phyloP scores from a whole-genome alignment of 1,140 invertebrate genomes.

The Heliconius himera region DNA sequence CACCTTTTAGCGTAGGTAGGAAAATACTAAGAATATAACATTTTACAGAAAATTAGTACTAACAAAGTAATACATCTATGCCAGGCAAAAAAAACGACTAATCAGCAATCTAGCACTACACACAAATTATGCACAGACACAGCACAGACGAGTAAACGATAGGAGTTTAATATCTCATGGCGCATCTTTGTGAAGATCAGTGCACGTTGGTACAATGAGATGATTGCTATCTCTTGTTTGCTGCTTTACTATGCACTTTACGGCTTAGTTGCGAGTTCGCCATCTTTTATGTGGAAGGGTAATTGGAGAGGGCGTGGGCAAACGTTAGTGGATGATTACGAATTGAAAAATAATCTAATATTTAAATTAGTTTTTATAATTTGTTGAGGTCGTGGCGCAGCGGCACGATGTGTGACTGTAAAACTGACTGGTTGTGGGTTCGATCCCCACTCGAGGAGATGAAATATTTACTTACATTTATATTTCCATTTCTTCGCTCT shows the following conservation, averaged over 20 bases:
- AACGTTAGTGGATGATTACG: too few species aligned
- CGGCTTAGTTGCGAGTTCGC: background rate
- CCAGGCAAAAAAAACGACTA: background rate
- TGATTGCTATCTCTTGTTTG: background rate
- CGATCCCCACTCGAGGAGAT: too few species aligned
- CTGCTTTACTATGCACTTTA: conserved; percentile 11
- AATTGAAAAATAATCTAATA: too few species aligned
- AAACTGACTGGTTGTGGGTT: too few species aligned
- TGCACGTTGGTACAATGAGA: background rate
- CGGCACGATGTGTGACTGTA: too few species aligned
- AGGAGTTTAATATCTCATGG: background rate
- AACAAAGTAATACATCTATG: too few species aligned
- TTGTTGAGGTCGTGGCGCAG: too few species aligned
- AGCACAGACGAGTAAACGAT: background rate
- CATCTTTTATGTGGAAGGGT: background rate
- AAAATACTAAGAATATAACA: too few species aligned
- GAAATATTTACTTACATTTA: too few species aligned
- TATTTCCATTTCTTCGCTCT: too few species aligned
- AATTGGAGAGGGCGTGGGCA: background rate
- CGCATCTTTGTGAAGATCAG: background rate
- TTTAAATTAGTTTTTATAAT: background rate
- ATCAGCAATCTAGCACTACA: background rate
- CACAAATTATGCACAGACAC: background rate
- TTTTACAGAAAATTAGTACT: too few species aligned
- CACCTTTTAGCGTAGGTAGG: too few species aligned